phyloP scores from a whole-genome alignment of 1,140 invertebrate genomes.

The Muscidifurax raptorellus region DNA sequence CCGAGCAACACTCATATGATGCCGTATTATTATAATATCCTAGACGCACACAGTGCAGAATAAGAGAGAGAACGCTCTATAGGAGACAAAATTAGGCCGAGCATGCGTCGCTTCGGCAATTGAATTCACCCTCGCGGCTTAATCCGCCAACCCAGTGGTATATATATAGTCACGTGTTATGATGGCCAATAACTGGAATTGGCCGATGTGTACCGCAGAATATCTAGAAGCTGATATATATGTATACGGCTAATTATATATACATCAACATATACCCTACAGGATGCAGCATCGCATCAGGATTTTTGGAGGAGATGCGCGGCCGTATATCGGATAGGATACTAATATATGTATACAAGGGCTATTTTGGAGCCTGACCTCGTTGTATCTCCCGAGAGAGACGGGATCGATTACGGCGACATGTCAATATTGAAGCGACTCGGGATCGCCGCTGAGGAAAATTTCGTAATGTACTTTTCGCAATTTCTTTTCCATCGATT shows the following conservation, averaged over 20 bases:
- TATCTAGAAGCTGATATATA: not conserved
- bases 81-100: not conserved
- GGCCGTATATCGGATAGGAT: too few species aligned
- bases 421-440: not conserved
- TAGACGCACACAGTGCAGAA: too few species aligned
- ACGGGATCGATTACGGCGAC: too few species aligned
- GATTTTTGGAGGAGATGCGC: not conserved
- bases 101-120: slow-evolving; percentile 11
- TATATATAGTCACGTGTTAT: not conserved
- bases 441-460: too few species aligned
- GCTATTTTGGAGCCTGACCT: not conserved
- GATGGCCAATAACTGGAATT: not conserved
- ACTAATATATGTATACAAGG: not conserved
- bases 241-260: not conserved
- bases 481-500: too few species aligned
- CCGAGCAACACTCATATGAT: too few species aligned
- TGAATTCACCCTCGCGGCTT: not conserved
- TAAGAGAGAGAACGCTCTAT: too few species aligned
- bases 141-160: not conserved
- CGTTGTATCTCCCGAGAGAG: not conserved
- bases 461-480: too few species aligned
- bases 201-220: not conserved
- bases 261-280: too few species aligned
- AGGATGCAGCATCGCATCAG: not conserved
- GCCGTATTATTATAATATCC: too few species aligned